Evolutionary conservation across 2,888 invertebrate species (phyloP).

Genomic region (Argyra leucocephala): DNA sequence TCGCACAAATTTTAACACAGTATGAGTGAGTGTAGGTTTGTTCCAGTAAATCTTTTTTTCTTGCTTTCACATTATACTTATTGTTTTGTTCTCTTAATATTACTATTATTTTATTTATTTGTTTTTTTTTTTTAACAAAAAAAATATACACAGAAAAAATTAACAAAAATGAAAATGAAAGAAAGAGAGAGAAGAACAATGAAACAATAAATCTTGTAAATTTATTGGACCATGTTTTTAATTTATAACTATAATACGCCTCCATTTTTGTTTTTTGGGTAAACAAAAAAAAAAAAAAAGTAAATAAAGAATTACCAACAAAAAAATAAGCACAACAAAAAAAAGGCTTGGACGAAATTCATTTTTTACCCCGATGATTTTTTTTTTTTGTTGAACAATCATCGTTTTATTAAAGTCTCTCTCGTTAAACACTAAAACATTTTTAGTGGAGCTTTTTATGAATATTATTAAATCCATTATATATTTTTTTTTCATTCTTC

Average conservation of each 20-base stretch:
- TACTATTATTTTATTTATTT: too few species aligned
- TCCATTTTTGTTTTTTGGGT: constrained; percentile 13
- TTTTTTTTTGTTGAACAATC: background rate
- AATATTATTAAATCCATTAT: too few species aligned
- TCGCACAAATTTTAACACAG: too few species aligned
- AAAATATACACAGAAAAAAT: background rate
- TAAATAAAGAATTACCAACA: background rate
- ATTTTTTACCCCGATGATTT: background rate
- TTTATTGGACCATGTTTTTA: constrained; percentile 30
- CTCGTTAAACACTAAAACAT: too few species aligned
- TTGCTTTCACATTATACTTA: too few species aligned
- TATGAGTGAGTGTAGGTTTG: too few species aligned
- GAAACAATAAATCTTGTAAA: constrained; percentile 28
- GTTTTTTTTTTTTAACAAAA: too few species aligned
- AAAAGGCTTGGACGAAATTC: background rate
- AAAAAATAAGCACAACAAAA: background rate
- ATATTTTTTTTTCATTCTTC: too few species aligned
- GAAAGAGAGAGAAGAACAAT: constrained; percentile 14
- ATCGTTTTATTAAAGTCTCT: too few species aligned
- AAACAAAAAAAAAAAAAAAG: background rate
- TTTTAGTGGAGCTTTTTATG: too few species aligned
- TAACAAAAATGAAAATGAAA: background rate
- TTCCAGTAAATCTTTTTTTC: too few species aligned
- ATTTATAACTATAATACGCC: constrained; percentile 26
- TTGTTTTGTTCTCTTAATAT: too few species aligned